phyloP scores from a whole-genome alignment of 1,140 invertebrate genomes.

The Liolophura sinensis region DNA sequence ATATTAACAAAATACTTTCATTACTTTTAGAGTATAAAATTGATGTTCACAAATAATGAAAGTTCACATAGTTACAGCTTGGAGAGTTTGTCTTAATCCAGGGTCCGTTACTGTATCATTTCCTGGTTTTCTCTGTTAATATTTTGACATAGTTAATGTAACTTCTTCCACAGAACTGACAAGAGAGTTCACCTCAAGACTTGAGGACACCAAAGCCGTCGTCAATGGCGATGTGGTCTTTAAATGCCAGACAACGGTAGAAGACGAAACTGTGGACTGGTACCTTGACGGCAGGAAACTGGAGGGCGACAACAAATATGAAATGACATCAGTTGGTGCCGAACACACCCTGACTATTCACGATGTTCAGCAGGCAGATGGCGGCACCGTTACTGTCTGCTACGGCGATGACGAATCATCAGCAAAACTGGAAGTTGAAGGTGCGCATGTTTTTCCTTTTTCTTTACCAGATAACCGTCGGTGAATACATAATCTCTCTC shows the following conservation, averaged over 20 bases:
- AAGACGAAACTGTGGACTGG: constrained; percentile 49
- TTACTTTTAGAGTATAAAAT: too few species aligned
- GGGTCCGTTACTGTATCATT: too few species aligned
- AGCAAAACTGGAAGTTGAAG: constrained; percentile 45
- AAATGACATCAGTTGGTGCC: constrained; percentile 53
- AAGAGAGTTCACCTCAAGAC: constrained; percentile 44
- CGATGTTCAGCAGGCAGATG: constrained; percentile 39
- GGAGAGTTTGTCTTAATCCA: too few species aligned
- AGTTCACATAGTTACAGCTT: too few species aligned
- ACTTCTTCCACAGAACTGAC: constrained; percentile 4
- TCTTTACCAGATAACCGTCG: not conserved
- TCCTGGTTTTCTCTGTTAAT: too few species aligned
- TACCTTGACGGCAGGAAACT: constrained; percentile 46
- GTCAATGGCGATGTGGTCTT: constrained; percentile 47
- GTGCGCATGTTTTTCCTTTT: constrained; percentile 22
- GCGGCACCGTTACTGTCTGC: constrained; percentile 41
- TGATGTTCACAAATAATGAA: too few species aligned
- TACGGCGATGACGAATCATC: constrained; percentile 44
- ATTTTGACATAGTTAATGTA: not conserved
- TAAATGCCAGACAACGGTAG: constrained; percentile 49
- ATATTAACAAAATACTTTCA: too few species aligned
- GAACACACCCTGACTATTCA: constrained; percentile 46
- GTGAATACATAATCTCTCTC: not conserved
- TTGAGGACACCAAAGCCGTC: constrained; percentile 40
- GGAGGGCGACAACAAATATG: constrained; percentile 62